Evolutionary conservation across 2,113 vertebrate genomes (phyloP), one percentile per base, ranked within the genome.

Genomic region (Pseudorectes ferrugineus): DNA sequence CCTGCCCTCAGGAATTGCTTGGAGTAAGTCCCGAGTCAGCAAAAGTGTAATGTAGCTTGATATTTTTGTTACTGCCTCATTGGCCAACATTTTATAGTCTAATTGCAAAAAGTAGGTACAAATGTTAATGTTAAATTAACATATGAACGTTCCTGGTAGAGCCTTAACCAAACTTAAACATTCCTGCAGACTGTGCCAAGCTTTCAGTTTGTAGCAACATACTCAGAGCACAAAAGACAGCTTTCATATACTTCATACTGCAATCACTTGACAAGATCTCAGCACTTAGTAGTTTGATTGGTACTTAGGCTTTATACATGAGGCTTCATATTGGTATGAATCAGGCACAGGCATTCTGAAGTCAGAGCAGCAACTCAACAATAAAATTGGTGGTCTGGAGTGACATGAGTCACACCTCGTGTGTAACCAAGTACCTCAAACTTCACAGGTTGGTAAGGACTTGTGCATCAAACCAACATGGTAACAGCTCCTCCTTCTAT

Each of bases 121-220:
- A 85, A 89, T 61, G 70, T 75, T 95, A 62, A 92, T 6, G 10
- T 54, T 92, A 59, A 89, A 86, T 72, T 81, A 93, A 82, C 54
- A 52, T 57, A 79, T 3, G 31, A 89, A 72, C 36, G 89, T 81
- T 89, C 58, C 42, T 49, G 42, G 49, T 35, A 84, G 17, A 61
- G 8, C 28, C n/a, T 74, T 88, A 94, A 48, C n/a, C 68, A 92
- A 84, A 86, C 31, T 59, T 55, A 66, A 79, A 74, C 22, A 57
- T n/a, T 55, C 12, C 26, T 62, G 46, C 28, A 72, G 43, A 68
- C 25, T 42, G 9, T 36, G 49, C 81, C 59, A 85, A 81, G 52
- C 52, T 40, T 43, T 72, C 31, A 25, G 31, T 70, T 86, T 78
- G 57, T 55, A 89, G 61, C 65, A 91, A 59, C 23, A 36, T 9